Base-by-base conservation (phyloP, 2,888 invertebrate genomes). In the Macrophya alboannulata region DNA sequence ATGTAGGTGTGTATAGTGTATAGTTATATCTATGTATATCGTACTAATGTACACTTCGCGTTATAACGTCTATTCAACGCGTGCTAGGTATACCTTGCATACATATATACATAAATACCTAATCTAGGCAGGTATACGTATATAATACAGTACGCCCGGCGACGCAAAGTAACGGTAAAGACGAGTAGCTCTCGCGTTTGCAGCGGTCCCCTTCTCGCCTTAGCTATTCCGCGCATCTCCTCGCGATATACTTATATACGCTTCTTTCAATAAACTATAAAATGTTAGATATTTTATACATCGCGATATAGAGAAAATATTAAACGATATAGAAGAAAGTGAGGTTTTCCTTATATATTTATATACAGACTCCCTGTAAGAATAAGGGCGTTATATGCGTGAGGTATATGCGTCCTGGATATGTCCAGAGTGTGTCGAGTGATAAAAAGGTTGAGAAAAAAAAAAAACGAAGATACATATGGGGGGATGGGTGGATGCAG, bases 121-220 rank as follows among this genome's bases (percentile, higher is more conserved):
- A 9, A 17, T 43, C 17, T 81, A 77, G 40, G 51, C n/a, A 79
- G 37, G 37, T 74, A 55, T 74, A 55, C 43, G 76, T 51, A 51
- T 51, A 17, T 37, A 37, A 37, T 25, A 55, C 37, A n/a, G n/a
- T n/a, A 51, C 68, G 31, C 51, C 37, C 77, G 74, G 77, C 62
- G 43, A 81, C 62, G 81, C 81, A 87, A 88, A 86, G 87, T 91
- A 91, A 91, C 91, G 91, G 91, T 91, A 91, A 88, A 89, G 85
- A 87, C 89, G 87, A 88, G 88, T 87, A 87, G 88, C 86, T 82
- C 40, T 43, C 43, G 37, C 79, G 55, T 37, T 59, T 10, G 37
- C 31, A 45, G 31, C 3, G 3, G 12, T 51, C 81, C 79, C 85
- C 85, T 86, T 86, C 87, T 87, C 88, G 82, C 88, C 87, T 86